Conservation (phyloP, 2,888 invertebrate species). For the Eristalis intricaria region DNA sequence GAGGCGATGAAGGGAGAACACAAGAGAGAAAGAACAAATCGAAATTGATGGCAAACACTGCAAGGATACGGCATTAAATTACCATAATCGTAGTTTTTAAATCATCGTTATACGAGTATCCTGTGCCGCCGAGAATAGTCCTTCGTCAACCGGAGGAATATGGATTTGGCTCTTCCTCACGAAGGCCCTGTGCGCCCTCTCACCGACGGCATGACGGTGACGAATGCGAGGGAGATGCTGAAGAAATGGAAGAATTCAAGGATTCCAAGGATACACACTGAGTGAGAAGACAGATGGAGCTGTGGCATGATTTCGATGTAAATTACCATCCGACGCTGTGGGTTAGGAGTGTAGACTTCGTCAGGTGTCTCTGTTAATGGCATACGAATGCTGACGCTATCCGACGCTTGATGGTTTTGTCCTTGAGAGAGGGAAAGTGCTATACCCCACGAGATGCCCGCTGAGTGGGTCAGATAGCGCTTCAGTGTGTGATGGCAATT, state of each 20-base stretch:
- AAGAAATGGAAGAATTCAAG: slow-evolving; percentile 8
- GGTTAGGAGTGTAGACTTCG: slow-evolving; percentile 34
- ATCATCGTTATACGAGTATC: slow-evolving; percentile 62
- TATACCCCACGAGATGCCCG: not conserved
- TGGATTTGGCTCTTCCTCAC: slow-evolving; percentile 29
- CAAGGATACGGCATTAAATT: slow-evolving; percentile 69
- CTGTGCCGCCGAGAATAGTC: slow-evolving; percentile 31
- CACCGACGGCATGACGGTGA: slow-evolving; percentile 7
- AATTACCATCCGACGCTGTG: slow-evolving; percentile 42
- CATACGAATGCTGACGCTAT: slow-evolving; percentile 21
- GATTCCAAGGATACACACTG: slow-evolving; percentile 14
- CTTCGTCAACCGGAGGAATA: slow-evolving; percentile 53
- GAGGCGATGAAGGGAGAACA: slow-evolving; percentile 3
- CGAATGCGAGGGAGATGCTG: slow-evolving; percentile 30
- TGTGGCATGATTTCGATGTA: slow-evolving; percentile 58
- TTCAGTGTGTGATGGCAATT: not conserved
- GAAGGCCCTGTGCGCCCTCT: too few species aligned
- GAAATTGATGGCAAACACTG: slow-evolving; percentile 69
- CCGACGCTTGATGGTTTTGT: not conserved
- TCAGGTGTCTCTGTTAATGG: slow-evolving; percentile 46
- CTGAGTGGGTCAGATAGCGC: not conserved
- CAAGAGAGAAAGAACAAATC: slow-evolving; percentile 42
- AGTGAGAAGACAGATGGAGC: slow-evolving; percentile 54
- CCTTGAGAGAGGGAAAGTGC: not conserved
- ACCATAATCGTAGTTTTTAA: slow-evolving; percentile 71